Evolutionary conservation across 2,797 vertebrate species (phyloP).

Genomic region (Tapirus indicus): DNA sequence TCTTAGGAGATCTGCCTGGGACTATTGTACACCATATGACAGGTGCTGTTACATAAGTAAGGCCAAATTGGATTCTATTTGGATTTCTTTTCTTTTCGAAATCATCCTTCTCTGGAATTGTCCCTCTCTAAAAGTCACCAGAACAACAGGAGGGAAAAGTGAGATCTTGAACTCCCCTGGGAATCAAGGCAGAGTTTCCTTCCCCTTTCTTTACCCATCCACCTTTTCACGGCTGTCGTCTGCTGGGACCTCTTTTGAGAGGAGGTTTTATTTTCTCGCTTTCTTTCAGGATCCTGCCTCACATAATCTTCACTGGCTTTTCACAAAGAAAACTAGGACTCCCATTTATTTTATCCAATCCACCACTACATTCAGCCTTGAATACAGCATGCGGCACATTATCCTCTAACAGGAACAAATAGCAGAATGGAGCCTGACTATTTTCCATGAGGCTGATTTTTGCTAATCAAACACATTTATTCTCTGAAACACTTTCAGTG

Average conservation of each 20-base stretch:
- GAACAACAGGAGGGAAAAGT: conserved; percentile 49
- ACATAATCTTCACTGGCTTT: conserved; percentile 42
- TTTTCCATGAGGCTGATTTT: conserved; percentile 69
- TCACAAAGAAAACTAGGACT: conserved; percentile 82
- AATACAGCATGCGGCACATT: conserved; percentile 57
- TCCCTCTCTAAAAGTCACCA: conserved; percentile 61
- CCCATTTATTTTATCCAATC: conserved; percentile 62
- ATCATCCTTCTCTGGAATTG: conserved; percentile 38
- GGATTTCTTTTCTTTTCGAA: conserved; percentile 39
- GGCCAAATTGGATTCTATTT: neutral
- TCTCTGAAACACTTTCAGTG: conserved; percentile 48
- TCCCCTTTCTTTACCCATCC: conserved; percentile 41
- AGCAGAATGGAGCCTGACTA: conserved; percentile 63
- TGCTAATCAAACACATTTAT: conserved; percentile 67
- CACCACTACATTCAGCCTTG: neutral
- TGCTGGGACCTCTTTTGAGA: conserved; percentile 50
- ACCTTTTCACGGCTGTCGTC: conserved; percentile 21
- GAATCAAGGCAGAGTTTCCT: neutral
- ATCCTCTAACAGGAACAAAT: conserved; percentile 47
- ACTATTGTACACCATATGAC: conserved; percentile 52
- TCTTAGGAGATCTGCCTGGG: conserved; percentile 59
- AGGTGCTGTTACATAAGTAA: conserved; percentile 67
- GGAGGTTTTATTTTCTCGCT: conserved; percentile 39
- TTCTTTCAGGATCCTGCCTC: conserved; percentile 74
- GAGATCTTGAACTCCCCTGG: neutral